Conservation (phyloP, 1,140 invertebrate species). For the Halyomorpha halys region DNA sequence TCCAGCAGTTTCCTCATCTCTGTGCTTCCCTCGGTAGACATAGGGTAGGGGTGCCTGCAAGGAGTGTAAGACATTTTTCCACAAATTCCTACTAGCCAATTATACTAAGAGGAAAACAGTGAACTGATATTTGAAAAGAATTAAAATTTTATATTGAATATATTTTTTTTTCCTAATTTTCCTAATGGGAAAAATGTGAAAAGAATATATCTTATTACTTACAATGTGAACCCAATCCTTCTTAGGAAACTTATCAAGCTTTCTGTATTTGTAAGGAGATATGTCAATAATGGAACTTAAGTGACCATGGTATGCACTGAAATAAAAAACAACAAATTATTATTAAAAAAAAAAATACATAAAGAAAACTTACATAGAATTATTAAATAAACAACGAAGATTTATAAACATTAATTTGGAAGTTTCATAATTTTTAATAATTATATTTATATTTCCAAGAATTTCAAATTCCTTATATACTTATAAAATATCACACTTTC, state of each 20-base stretch:
- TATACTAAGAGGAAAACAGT: neutral
- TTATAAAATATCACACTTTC: too few species aligned
- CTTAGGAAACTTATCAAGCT: conserved; percentile 62
- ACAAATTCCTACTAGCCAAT: neutral
- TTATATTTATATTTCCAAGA: too few species aligned
- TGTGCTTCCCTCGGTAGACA: conserved; percentile 81
- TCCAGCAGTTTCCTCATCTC: conserved; percentile 53
- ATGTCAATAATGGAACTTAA: conserved; percentile 89
- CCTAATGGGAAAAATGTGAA: neutral
- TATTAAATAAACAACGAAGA: too few species aligned
- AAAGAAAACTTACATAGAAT: too few species aligned
- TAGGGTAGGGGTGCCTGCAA: conserved; percentile 86
- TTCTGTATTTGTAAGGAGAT: conserved; percentile 94
- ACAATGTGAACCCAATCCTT: conserved; percentile 91
- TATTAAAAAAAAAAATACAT: too few species aligned
- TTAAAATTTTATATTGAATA: neutral
- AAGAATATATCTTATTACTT: conserved; percentile 36
- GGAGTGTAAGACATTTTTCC: conserved; percentile 7
- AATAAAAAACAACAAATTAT: conserved; percentile 36
- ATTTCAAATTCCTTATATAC: too few species aligned
- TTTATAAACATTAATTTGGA: too few species aligned
- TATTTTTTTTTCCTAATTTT: neutral
- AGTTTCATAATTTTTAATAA: too few species aligned
- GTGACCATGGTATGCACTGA: conserved; percentile 97
- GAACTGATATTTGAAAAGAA: neutral